Evolutionary conservation across 2,797 vertebrate species (phyloP).

Genomic region (Channallabes apus): DNA sequence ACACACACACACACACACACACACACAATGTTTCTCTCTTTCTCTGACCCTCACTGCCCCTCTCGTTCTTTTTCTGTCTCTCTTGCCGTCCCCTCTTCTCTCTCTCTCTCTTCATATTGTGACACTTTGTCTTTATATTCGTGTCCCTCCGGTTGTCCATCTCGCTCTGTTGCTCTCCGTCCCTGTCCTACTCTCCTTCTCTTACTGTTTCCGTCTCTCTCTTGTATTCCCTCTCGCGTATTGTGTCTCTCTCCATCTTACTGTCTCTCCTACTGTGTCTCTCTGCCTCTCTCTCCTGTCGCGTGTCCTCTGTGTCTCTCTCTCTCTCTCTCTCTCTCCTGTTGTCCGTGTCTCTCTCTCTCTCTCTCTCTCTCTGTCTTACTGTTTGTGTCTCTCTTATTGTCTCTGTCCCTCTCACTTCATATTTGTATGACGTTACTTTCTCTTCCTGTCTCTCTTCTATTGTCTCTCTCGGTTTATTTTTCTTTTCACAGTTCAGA

Average conservation of each 20-base stretch:
- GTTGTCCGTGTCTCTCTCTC: not conserved
- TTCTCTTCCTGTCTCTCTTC: not conserved
- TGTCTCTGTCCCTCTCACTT: not conserved
- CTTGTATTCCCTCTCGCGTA: no score
- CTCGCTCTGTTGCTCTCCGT: not conserved
- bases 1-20: no score
- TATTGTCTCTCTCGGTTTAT: not conserved
- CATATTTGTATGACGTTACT: no score
- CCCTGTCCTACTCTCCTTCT: not conserved
- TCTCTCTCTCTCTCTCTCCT: not conserved
- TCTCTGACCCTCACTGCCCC: no score
- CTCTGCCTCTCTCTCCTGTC: not conserved
- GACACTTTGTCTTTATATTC: not conserved
- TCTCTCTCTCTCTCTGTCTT: not conserved
- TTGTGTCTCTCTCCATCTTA: not conserved
- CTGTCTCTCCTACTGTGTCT: not conserved
- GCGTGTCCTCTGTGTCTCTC: not conserved
- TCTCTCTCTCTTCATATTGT: not conserved
- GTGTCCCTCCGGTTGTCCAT: not conserved
- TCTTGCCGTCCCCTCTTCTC: not conserved
- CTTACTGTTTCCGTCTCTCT: not conserved
- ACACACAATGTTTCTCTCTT: no score
- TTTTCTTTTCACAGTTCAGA: no score
- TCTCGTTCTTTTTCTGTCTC: not conserved
- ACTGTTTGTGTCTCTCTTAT: not conserved